Conservation (phyloP, 2,113 vertebrate species). For the Chlamydotis undulata region DNA sequence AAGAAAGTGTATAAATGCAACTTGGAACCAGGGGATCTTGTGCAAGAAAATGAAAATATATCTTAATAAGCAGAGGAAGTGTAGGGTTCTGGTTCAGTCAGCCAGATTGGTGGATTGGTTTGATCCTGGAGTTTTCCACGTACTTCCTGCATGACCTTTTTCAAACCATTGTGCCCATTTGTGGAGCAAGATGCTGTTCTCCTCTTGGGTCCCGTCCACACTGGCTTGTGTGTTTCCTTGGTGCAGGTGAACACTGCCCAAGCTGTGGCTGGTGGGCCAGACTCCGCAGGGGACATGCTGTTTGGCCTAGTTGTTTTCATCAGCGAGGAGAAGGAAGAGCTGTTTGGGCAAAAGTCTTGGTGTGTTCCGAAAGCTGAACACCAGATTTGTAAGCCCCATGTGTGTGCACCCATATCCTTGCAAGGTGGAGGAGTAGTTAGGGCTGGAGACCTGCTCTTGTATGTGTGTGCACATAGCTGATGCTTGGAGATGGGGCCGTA, state of each 20-base stretch:
- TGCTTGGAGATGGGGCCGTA: neutral
- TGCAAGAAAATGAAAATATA: neutral
- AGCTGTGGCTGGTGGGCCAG: neutral
- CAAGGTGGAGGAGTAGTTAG: neutral
- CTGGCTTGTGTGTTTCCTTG: neutral
- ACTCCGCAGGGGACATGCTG: neutral
- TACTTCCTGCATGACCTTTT: neutral
- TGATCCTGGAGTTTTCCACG: neutral
- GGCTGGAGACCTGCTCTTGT: neutral
- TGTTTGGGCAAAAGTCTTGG: neutral
- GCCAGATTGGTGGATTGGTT: neutral
- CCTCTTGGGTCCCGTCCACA: neutral
- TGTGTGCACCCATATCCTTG: neutral
- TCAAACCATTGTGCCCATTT: neutral
- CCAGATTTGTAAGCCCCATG: accelerated
- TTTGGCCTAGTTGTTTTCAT: neutral
- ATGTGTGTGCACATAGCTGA: neutral
- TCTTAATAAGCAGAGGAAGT: neutral
- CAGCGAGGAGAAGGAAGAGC: neutral
- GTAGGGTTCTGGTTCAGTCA: neutral
- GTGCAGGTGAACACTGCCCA: neutral
- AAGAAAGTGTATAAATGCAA: neutral
- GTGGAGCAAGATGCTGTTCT: neutral
- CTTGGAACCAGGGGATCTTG: neutral
- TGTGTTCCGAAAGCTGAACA: neutral